Evolutionary conservation across 1,140 invertebrate genomes (phyloP).

Genomic region (Condylostylus longicornis): DNA sequence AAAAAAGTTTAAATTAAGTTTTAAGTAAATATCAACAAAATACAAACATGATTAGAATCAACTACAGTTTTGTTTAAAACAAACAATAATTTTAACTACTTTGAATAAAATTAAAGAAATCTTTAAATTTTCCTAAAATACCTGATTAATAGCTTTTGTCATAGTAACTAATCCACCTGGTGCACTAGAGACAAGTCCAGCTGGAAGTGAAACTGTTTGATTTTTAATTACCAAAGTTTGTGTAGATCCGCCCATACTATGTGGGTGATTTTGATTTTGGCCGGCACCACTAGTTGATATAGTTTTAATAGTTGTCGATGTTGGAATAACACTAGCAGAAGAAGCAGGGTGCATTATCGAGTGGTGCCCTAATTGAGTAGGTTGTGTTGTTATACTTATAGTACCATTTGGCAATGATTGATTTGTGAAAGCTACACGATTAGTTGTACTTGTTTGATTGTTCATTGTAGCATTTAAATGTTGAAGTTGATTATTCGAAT

Average conservation of each 20-base stretch:
- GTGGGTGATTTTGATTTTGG: constrained; percentile 34
- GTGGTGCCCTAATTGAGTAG: constrained; percentile 17
- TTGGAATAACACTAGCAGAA: constrained; percentile 23
- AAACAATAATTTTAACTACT: too few relatives aligned
- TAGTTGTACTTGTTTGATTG: constrained; percentile 12
- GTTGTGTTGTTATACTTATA: constrained; percentile 25
- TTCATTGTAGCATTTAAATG: constrained; percentile 17
- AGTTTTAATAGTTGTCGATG: constrained; percentile 35
- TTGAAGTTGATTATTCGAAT: constrained; percentile 6
- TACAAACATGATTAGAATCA: too few relatives aligned
- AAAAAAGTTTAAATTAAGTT: too few relatives aligned
- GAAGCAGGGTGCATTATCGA: constrained; percentile 22
- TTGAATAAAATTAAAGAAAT: too few relatives aligned
- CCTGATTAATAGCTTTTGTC: constrained; percentile 33
- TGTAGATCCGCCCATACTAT: too few relatives aligned
- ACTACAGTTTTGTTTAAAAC: too few relatives aligned
- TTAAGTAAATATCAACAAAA: too few relatives aligned
- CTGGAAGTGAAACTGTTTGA: constrained; percentile 31
- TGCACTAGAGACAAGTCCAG: constrained; percentile 33
- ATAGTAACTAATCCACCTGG: constrained; percentile 32
- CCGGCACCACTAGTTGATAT: constrained; percentile 25
- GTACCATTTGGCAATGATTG: constrained; percentile 44
- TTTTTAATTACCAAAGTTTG: constrained; percentile 33
- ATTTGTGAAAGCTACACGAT: constrained; percentile 36
- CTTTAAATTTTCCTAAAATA: constrained; percentile 14